Base-by-base conservation (phyloP, 1,140 invertebrate genomes). In the Heliconius melpomene region DNA sequence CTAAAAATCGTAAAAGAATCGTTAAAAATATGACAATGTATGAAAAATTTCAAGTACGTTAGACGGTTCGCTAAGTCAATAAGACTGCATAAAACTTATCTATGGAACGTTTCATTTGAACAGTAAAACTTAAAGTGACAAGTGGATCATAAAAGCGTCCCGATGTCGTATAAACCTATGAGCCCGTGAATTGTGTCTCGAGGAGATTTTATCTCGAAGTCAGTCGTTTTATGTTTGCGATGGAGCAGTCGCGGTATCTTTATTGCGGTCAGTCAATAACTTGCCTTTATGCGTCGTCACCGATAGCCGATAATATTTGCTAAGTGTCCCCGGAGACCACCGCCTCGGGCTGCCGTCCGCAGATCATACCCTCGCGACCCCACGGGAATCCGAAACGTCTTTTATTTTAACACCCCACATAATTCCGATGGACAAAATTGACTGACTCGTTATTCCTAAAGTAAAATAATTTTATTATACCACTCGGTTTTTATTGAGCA, bases 221-320 rank as follows among this genome's bases (percentile, higher is more conserved):
- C 84, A 83, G 84, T 86, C 83, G 82, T 87, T 87, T 88, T 83
- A 88, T 84, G 83, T 84, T 71, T 60, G 75, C 82, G 76, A 73
- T 32, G 72, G 50, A 60, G 66, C 79, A 79, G 78, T 79, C 75
- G 82, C 77, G 78, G 75, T 83, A 84, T 86, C 84, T 86, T 86
- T 86, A 86, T 82, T 80, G 83, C 79, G 79, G 81, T 81, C 81
- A 81, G 76, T 86, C 83, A 83, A 84, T 84, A 84, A 79, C 83
- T 57, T 26, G 38, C 74, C 81, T 86, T 84, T 80, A 84, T 79
- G 82, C 73, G 77, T 75, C 76, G 79, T 75, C 79, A 80, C 60
- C 70, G 82, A 85, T 85, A 80, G 83, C 79, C 52, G 76, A 86
- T 84, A 82, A 86, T 86, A 81, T 83, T 83, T 81, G 50, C 75